Base-by-base conservation (phyloP, 2,113 vertebrate species). In the Upupa epops region DNA sequence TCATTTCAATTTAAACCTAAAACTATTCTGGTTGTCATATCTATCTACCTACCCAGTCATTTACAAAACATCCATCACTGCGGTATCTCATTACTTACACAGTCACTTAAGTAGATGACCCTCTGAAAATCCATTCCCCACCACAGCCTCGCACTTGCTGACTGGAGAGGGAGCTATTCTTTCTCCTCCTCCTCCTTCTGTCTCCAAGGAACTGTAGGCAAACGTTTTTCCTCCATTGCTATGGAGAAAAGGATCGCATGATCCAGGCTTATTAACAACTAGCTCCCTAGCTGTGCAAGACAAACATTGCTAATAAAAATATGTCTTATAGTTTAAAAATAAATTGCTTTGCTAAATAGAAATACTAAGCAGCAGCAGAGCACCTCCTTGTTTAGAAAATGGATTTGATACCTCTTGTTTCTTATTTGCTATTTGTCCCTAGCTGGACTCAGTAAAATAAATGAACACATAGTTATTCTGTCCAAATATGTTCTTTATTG, bases 1-100 rank as follows among this genome's bases (percentile, higher is more conserved):
- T 96, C 81, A 93, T 96, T 96, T 92, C 71, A 87, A 37, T 66
- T 96, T 87, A 92, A 90, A 95, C 42, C 36, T 60, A 45, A 63
- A 90, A 92, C 92, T 82, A 56, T 95, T 96, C 70, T 69, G 46
- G 1, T 94, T 95, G 88, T 96, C 90, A 86, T 89, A 86, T 90
- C 92, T 91, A 49, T 88, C 80, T 95, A 90, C 70, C 66, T 92
- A 90, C 83, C 55, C 65, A 83, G n/a, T 58, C 54, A 84, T 90
- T 93, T 91, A 81, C 71, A 90, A 86, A 86, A 46, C 76, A 93
- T 95, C 83, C 76, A 86, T 96, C 90, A 93, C 72, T 64, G 31
- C 81, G 46, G 31, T 86, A 70, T 54, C 81, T 85, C 63, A 84
- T 36, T 81, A 84, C 70, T 93, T 91, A 76, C 59, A 70, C 36